A percentile compares a stretch with the other conserved stretches of the same genome.
Conservation (phyloP, 2,888 invertebrate genomes). For the Caenorhabditis sp. region DNA sequence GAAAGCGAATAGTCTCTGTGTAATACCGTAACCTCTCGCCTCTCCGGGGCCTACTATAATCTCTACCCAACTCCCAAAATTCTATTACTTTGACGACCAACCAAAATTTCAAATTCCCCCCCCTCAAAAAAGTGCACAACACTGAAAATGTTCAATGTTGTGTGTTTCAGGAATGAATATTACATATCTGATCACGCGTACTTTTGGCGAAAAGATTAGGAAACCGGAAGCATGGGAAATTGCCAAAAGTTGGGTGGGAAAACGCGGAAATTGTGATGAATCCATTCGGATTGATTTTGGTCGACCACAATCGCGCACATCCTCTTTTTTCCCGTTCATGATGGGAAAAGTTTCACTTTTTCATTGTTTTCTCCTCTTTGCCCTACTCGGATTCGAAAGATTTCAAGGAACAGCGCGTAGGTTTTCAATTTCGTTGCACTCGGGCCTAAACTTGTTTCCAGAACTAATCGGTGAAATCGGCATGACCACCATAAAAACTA, state of each 20-base stretch:
- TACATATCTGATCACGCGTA: slow-evolving; percentile 31
- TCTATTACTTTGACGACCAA: slow-evolving; percentile 25
- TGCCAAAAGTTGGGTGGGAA: background rate
- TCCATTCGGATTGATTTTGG: too few species aligned
- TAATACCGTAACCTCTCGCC: slow-evolving; percentile 2
- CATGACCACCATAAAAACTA: slow-evolving; percentile 8
- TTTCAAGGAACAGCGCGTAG: background rate
- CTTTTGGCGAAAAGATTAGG: too few species aligned
- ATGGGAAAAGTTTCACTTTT: background rate
- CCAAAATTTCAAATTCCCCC: background rate
- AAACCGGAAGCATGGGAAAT: slow-evolving; percentile 7
- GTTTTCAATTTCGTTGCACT: background rate
- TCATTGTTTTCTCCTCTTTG: background rate
- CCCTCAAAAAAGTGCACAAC: slow-evolving; percentile 1
- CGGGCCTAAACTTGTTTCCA: too few species aligned
- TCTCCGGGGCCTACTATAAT: slow-evolving; percentile 1
- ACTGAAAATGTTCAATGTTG: slow-evolving; percentile 1
- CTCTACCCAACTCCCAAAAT: background rate
- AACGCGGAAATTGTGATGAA: too few species aligned
- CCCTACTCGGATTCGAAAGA: background rate
- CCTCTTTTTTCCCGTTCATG: background rate
- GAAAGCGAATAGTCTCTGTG: background rate
- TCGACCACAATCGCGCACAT: too few species aligned
- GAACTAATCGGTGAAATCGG: background rate
- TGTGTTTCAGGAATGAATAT: slow-evolving; percentile 42